A percentile compares a stretch with the other conserved stretches of the same genome.
These are phyloP conservation scores for Halichoeres trimaculatus DNA, from an alignment of 2,113 vertebrate species.

Conservation along the genomic window DNA sequence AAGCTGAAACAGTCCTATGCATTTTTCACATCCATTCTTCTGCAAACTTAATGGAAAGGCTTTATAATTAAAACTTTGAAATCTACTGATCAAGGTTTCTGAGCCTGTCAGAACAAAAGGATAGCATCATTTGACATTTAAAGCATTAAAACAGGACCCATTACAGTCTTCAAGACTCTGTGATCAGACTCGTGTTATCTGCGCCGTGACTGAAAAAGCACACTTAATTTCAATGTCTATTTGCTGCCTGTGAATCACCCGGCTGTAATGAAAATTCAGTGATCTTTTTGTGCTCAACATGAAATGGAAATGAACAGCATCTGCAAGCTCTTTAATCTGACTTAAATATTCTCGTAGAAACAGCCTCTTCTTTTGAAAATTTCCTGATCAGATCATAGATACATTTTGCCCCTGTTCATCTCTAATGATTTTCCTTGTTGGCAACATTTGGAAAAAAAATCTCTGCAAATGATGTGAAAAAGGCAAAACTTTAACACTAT, in stretches of 20 bases:
- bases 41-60: slow-evolving; percentile 57
- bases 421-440: slow-evolving; percentile 49
- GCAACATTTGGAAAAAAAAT: slow-evolving; percentile 28
- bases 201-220: slow-evolving; percentile 50
- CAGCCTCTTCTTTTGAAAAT: slow-evolving; percentile 27
- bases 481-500: slow-evolving; percentile 9
- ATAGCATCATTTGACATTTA: slow-evolving; percentile 60
- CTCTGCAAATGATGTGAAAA: slow-evolving; percentile 19
- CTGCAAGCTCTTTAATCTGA: slow-evolving; percentile 70
- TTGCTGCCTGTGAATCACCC: slow-evolving; percentile 43
- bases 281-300: slow-evolving; percentile 47
- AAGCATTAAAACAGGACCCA: slow-evolving; percentile 49
- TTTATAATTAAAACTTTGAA: slow-evolving; percentile 59
- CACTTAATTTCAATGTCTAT: slow-evolving; percentile 56
- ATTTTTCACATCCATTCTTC: slow-evolving; percentile 39
- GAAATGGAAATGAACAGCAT: slow-evolving; percentile 65
- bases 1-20: slow-evolving; percentile 17
- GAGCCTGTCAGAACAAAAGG: slow-evolving; percentile 36
- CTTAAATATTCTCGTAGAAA: slow-evolving; percentile 59
- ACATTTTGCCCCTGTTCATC: slow-evolving; percentile 40
- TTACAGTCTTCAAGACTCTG: slow-evolving; percentile 50
- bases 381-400: slow-evolving; percentile 55
- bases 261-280: slow-evolving; percentile 15
- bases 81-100: slow-evolving; percentile 63
- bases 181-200: slow-evolving; percentile 61